Conservation (phyloP, 2,797 vertebrate species). For the Neoniphon sammara region DNA sequence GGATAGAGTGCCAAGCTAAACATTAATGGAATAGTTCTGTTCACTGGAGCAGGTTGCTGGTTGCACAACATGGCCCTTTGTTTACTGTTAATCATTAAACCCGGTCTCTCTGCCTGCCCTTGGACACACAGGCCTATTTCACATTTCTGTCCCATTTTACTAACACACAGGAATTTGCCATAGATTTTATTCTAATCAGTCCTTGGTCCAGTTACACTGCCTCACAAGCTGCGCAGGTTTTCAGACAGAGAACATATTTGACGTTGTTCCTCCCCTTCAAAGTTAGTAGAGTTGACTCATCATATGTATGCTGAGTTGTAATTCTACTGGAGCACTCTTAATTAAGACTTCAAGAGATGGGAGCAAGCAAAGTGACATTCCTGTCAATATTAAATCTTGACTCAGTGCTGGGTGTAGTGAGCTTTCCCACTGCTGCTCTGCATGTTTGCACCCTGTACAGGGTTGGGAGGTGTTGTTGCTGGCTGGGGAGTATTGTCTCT, state of each 20-base stretch:
- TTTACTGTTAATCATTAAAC: constrained; percentile 79
- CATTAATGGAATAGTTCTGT: constrained; percentile 70
- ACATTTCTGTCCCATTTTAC: constrained; percentile 43
- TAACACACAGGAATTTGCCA: constrained; percentile 22
- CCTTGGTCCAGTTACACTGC: background rate
- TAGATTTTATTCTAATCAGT: background rate
- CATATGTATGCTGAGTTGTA: background rate
- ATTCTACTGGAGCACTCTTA: background rate
- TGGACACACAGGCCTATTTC: constrained; percentile 51
- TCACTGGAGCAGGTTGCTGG: constrained; percentile 35
- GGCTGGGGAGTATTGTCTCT: constrained; percentile 18
- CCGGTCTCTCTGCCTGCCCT: constrained; percentile 39
- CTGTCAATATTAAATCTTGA: constrained; percentile 64
- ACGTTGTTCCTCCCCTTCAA: constrained; percentile 9
- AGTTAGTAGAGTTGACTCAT: constrained; percentile 9
- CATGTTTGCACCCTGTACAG: constrained; percentile 45
- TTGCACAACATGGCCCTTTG: constrained; percentile 70
- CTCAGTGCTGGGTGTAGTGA: constrained; percentile 68
- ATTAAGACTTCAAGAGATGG: constrained; percentile 30
- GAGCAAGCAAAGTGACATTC: constrained; percentile 81
- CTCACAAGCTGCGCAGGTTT: constrained; percentile 31
- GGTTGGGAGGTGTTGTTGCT: constrained; percentile 54
- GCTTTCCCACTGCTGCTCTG: constrained; percentile 31
- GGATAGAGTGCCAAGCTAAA: constrained; percentile 64
- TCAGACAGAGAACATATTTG: constrained; percentile 11